Evolutionary conservation across 2,113 vertebrate species (phyloP).

Genomic region (Vidua chalybeata): DNA sequence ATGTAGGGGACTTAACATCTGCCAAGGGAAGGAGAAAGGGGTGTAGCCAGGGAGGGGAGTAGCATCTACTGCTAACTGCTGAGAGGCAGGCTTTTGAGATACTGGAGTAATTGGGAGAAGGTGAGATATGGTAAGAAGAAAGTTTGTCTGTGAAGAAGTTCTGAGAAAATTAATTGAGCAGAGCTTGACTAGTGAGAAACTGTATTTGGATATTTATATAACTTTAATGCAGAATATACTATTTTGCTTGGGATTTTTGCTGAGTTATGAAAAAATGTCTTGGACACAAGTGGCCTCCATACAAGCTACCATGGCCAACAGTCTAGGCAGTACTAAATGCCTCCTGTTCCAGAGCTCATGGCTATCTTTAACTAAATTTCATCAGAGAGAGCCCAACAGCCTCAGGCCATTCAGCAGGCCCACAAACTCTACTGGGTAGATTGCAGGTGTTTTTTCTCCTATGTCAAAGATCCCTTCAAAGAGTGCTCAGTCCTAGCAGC

Average conservation of each 20-base stretch:
- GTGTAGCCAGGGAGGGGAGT: not conserved
- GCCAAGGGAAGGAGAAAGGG: not conserved
- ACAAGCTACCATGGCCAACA: not conserved
- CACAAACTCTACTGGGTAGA: not conserved
- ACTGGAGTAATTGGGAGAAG: not conserved
- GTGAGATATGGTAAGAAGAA: not conserved
- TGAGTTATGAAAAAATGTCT: not conserved
- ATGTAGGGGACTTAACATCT: not conserved
- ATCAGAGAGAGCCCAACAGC: not conserved
- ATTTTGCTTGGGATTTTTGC: not conserved
- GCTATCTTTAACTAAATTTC: not conserved
- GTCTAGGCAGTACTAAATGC: not conserved
- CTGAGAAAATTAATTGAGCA: not conserved
- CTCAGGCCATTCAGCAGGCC: not conserved
- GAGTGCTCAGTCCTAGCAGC: not conserved
- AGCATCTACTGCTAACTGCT: not conserved
- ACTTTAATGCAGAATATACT: not conserved
- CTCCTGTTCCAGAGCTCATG: not conserved
- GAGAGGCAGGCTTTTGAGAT: not conserved
- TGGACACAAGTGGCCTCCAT: not conserved
- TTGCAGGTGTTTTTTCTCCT: not conserved
- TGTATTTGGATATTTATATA: not conserved
- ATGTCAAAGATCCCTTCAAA: not conserved
- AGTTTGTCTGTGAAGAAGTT: not conserved
- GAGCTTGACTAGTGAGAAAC: not conserved